A percentile compares a stretch with the other conserved stretches of the same genome.
These are phyloP conservation scores for Laspeyria flexula DNA, from an alignment of 2,888 invertebrate species.

Conservation along the genomic window DNA sequence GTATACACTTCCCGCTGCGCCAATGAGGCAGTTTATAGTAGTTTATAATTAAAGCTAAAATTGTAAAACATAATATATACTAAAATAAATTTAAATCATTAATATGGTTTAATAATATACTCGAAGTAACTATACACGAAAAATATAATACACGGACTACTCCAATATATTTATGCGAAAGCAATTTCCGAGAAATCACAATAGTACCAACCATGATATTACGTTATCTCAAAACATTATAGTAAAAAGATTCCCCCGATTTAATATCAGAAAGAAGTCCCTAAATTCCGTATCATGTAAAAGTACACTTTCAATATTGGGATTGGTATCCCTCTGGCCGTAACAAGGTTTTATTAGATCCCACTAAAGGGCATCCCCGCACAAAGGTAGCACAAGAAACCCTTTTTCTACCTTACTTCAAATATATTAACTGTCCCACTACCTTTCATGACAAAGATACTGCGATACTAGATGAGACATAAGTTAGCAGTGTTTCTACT, in stretches of 20 bases:
- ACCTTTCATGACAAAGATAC: conserved; percentile 59
- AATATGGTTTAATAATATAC: too few species aligned
- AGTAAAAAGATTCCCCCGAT: conserved; percentile 78
- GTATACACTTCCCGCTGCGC: too few species aligned
- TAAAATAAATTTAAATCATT: too few species aligned
- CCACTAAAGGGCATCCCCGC: conserved; percentile 85
- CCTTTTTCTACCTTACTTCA: conserved; percentile 86
- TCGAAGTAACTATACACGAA: too few species aligned
- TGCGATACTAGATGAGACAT: conserved; percentile 43
- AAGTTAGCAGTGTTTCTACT: background rate
- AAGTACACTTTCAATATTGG: conserved; percentile 86
- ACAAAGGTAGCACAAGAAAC: conserved; percentile 84
- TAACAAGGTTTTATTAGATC: conserved; percentile 87
- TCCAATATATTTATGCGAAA: conserved; percentile 29
- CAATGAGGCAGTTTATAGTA: too few species aligned
- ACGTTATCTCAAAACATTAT: conserved; percentile 63
- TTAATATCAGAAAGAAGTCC: conserved; percentile 83
- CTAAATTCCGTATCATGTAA: conserved; percentile 86
- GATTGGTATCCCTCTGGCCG: conserved; percentile 86
- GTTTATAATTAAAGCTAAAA: too few species aligned
- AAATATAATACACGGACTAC: conserved; percentile 2
- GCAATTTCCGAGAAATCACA: conserved; percentile 41
- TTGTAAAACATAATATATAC: too few species aligned
- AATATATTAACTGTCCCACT: conserved; percentile 85
- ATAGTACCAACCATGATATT: conserved; percentile 50